Base-by-base conservation (phyloP, 1,140 invertebrate genomes). In the Atta cephalotes region DNA sequence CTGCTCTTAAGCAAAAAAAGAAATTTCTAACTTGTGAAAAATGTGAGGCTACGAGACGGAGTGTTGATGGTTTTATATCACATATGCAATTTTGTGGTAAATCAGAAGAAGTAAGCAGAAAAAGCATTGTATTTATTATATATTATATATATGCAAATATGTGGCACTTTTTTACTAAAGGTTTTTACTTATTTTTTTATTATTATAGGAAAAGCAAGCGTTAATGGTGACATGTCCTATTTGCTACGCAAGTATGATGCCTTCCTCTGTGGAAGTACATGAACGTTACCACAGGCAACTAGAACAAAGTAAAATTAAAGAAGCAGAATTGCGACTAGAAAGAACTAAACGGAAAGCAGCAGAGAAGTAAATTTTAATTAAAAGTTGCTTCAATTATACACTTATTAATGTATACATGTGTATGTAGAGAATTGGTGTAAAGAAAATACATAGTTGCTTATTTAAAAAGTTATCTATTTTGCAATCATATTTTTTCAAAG, bases 1-100 rank as follows among this genome's bases (percentile, higher is more conserved):
- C 66, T 80, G 89, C 93, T 39, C 91, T 93, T 82, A 94, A 94
- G 72, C 92, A 90, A 60, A 92, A 90, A 60, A 94, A 94, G 80
- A 95, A 95, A 62, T 93, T 92, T 60, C 92, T 97, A 6, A 91
- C 88, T 58, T 97, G 97, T 91, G 96, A 96, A 87, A 93, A 92
- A 58, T 97, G 97, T 92, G 94, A 94, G 2, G 74, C 72, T 49
- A 79, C 79, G 4, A 96, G 96, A 87, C 95, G 95, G 2, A 97
- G 97, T 53, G 95, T 94, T 0, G 72, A 95, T 9, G 97, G 97
- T 21, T 97, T 96, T 88, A 94, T 96, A 62, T 97, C 97, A 0
- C 97, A 97, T 92, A 93, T 96, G 39, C 92, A 95, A 39, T 95
- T 96, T 84, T 97, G 97, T 92, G 96, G 96, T 39, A 97, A 96